phyloP scores from a whole-genome alignment of 2,113 vertebrate species.

The Petrocephalus zakoni region DNA sequence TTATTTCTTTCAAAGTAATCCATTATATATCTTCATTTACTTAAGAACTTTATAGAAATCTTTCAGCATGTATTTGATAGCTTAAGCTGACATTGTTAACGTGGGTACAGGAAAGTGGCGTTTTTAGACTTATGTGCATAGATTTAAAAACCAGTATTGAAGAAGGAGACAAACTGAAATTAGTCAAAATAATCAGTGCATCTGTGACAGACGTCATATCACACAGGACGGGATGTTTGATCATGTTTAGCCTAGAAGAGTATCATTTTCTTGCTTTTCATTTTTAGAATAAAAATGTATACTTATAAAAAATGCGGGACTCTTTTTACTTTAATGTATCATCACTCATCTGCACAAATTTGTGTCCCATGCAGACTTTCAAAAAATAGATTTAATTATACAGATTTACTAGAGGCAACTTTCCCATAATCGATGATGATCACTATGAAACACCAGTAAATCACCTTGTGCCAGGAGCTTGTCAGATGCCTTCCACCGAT shows the following conservation, averaged over 20 bases:
- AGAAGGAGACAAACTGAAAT: slow-evolving; percentile 10
- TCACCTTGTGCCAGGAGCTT: background rate
- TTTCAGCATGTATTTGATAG: slow-evolving; percentile 25
- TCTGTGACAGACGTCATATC: slow-evolving; percentile 28
- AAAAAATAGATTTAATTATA: background rate
- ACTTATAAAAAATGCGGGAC: background rate
- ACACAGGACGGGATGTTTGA: background rate
- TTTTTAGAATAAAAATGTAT: background rate
- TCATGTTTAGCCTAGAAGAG: background rate
- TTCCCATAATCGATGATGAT: background rate
- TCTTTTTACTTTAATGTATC: background rate
- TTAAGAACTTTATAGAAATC: slow-evolving; percentile 38
- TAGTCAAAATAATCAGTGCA: slow-evolving; percentile 25
- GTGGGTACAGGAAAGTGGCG: slow-evolving; percentile 13
- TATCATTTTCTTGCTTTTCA: background rate
- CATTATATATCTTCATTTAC: slow-evolving; percentile 23
- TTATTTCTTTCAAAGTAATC: slow-evolving; percentile 31
- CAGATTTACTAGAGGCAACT: background rate
- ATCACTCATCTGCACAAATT: background rate
- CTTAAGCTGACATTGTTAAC: slow-evolving; percentile 28
- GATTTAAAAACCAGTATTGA: slow-evolving; percentile 31
- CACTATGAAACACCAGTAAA: background rate
- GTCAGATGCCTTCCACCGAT: background rate
- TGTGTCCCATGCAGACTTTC: background rate
- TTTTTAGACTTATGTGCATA: slow-evolving; percentile 42